Base-by-base conservation (phyloP, 1,140 invertebrate species). In the Penaeus indicus region DNA sequence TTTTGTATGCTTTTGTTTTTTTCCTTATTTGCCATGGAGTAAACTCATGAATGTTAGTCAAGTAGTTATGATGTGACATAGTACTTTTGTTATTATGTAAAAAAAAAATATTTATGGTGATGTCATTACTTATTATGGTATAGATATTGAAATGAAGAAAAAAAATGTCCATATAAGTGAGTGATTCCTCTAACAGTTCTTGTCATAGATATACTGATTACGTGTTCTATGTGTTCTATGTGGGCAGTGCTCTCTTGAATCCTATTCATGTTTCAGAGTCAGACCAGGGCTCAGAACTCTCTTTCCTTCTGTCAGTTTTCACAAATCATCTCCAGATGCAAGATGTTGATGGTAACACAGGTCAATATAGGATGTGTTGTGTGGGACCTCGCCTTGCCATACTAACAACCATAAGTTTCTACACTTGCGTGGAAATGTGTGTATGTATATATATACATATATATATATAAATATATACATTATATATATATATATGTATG, bases 281-380 rank as follows among this genome's bases (percentile, higher is more conserved):
- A 75, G 72, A 75, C 27, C 72, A 75, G 72, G 27, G 27, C 42
- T 75, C 72, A 25, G 72, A 38, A 7, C 72, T 75, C 42, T 75
- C 72, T 19, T 75, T 75, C n/a, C 72, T 75, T 27, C 72, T 75
- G 72, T 75, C 72, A 27, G 42, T 75, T 75, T 75, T 75, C 72
- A 75, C 72, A 32, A 38, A 75, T 38, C 72, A 75, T 75, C 72
- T 75, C 27, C 72, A 32, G 27, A 75, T 38, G 42, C 27, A 75
- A 75, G 72, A 75, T 75, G 72, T 75, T 75, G 72, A 75, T 75
- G 72, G 72, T 75, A 75, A 75, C 27, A 75, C 27, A 38, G 72
- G 27, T 75, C 42, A 27, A 75, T 75, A 27, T 75, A 32, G 72
- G 54, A 54, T 54, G 72, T 75, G 72, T 32, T 75, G 72, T 54